A percentile compares a stretch with the other conserved stretches of the same genome.
These are phyloP conservation scores for Drepana arcuata DNA, from an alignment of 1,140 invertebrate species.

Conservation along the genomic window DNA sequence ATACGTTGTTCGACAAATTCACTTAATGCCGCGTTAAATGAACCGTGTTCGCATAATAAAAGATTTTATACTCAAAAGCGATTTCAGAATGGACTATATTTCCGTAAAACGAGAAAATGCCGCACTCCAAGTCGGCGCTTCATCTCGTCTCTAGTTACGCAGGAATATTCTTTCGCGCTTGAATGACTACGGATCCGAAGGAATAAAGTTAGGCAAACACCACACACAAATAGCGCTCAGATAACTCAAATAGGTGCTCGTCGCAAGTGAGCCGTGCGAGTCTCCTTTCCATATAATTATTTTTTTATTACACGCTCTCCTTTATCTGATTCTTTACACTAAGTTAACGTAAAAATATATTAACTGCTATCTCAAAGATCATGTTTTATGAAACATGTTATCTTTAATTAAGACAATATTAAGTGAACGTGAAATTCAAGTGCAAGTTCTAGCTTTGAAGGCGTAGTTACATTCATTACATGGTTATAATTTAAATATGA, in stretches of 20 bases:
- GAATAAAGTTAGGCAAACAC: constrained; percentile 28
- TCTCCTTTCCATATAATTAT: constrained; percentile 7
- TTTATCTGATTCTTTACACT: too few relatives aligned
- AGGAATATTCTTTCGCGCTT: constrained; percentile 39
- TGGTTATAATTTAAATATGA: too few relatives aligned
- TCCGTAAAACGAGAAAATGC: constrained; percentile 36
- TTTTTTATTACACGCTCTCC: constrained; percentile 6
- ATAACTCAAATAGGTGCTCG: constrained; percentile 8
- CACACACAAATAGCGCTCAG: constrained; percentile 27
- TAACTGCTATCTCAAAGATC: too few relatives aligned
- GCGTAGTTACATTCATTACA: too few relatives aligned
- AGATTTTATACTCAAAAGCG: constrained; percentile 62
- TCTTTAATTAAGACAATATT: too few relatives aligned
- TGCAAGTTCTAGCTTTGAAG: too few relatives aligned
- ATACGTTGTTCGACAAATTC: constrained; percentile 61
- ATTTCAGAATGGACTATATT: constrained; percentile 56
- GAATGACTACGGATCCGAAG: constrained; percentile 19
- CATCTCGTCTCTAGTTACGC: constrained; percentile 27
- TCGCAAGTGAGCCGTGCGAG: too few relatives aligned
- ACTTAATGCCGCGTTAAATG: constrained; percentile 65
- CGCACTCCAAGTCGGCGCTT: constrained; percentile 33
- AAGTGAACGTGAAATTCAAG: too few relatives aligned
- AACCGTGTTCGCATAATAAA: constrained; percentile 65
- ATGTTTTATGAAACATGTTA: too few relatives aligned
- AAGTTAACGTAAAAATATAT: too few relatives aligned